Percentiles rank a stretch among this genome's conserved stretches.
phyloP scores from a whole-genome alignment of 64 coral and sea anemone species.

The Montipora sp. region DNA sequence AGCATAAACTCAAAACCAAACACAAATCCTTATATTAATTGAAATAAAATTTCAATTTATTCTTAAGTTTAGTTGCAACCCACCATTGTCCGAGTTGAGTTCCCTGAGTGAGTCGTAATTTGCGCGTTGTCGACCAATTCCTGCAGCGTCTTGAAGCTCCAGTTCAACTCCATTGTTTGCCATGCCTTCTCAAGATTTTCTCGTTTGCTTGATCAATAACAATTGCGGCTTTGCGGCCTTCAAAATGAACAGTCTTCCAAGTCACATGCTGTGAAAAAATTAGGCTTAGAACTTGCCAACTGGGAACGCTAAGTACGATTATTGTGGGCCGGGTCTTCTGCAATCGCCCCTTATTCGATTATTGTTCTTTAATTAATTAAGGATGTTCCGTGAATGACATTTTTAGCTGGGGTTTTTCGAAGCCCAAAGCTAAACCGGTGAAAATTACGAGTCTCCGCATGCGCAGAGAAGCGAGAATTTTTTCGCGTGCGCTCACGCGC shows the following conservation, averaged over 20 bases:
- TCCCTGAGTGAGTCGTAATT: constrained; percentile 33
- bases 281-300: no score
- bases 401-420: no score
- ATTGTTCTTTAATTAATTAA: no score
- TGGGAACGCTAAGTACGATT: no score
- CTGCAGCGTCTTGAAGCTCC: constrained; percentile 15
- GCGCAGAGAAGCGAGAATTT: no score
- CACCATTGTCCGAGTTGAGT: constrained; percentile 31
- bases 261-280: no score
- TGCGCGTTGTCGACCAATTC: background rate
- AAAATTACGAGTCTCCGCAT: no score
- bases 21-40: background rate
- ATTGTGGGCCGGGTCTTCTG: no score
- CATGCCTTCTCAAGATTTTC: background rate
- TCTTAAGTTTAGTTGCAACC: background rate
- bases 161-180: constrained; percentile 1
- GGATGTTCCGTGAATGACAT: no score
- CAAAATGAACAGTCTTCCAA: background rate
- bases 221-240: background rate
- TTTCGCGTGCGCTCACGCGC: no score
- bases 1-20: background rate
- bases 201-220: background rate
- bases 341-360: no score
- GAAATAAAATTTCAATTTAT: no score
- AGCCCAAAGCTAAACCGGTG: background rate